Base-by-base conservation (phyloP, 1,140 invertebrate genomes). In the Drosophila athabasca region DNA sequence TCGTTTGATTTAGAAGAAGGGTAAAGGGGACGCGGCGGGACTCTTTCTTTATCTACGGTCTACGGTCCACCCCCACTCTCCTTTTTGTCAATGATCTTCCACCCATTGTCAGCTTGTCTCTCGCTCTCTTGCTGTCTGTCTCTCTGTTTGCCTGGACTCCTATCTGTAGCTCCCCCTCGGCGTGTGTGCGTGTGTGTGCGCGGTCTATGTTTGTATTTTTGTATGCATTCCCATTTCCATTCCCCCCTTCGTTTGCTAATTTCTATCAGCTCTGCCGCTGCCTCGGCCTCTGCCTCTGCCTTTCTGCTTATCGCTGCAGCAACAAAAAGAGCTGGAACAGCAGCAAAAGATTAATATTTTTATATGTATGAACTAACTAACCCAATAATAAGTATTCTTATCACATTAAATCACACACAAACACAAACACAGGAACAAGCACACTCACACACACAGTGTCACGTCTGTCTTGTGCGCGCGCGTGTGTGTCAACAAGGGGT, bases 301-400 rank as follows among this genome's bases (percentile, higher is more conserved):
- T 45, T n/a, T n/a, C 66, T 64, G 72, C 76, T 84, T 80, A 84
- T 79, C 81, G 65, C 67, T 61, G 62, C 49, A 29, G 51, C 49
- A 73, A 71, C 49, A 78, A 58, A 58, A 62, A 58, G 35, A 62
- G 51, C 45, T n/a, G 39, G 35, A 41, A 54, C 17, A 68, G 48
- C 76, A 45, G 49, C 64, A 50, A 74, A 71, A 76, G 70, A 87
- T 75, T 87, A 85, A 77, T 76, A 69, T 80, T 29, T 44, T 8
- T 76, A 74, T 87, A 81, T 87, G 83, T 87, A 81, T 87, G 83
- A 87, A 87, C 82, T 87, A 87, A 87, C 82, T 87, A 87, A 87
- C 82, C 83, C 82, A 88, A 88, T 85, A 87, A 85, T 85, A 87
- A 84, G 77, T 84, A 82, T 87, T 87, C 82, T 87, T 87, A 87